Conservation (phyloP, 2,113 vertebrate genomes). For the Trichomycterus rosablanca region DNA sequence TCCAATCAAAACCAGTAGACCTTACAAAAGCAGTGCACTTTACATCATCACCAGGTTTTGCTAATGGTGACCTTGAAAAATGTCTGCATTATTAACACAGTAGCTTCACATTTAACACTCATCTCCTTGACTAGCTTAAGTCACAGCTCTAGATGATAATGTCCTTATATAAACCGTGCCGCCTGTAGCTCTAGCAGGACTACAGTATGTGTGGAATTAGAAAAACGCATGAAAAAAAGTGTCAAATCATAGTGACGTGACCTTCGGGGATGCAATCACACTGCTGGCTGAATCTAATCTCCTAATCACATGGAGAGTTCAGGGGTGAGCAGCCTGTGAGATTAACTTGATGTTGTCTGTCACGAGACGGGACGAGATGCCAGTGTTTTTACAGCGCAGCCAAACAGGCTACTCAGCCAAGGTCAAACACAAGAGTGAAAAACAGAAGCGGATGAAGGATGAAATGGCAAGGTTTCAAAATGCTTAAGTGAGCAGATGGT, state of each 20-base stretch:
- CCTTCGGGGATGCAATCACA: conserved; percentile 36
- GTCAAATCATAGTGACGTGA: conserved; percentile 32
- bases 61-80: neutral
- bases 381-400: conserved; percentile 26
- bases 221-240: conserved; percentile 15
- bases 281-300: conserved; percentile 36
- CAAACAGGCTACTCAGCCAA: conserved; percentile 13
- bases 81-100: conserved; percentile 15
- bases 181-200: neutral
- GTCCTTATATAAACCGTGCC: neutral
- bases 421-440: conserved; percentile 18
- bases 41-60: conserved; percentile 5
- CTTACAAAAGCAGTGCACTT: conserved; percentile 18
- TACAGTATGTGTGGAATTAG: neutral
- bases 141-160: conserved; percentile 2
- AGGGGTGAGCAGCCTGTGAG: conserved; percentile 33
- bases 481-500: conserved; percentile 8
- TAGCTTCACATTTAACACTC: conserved; percentile 24
- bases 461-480: neutral
- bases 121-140: conserved; percentile 2
- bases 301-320: conserved; percentile 40
- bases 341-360: conserved; percentile 38
- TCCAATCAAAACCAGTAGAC: conserved; percentile 9
- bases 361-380: conserved; percentile 26
- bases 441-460: conserved; percentile 17